These are phyloP conservation scores for Pachypanchax playfairii DNA, from an alignment of 2,113 vertebrate species.

Conservation along the genomic window DNA sequence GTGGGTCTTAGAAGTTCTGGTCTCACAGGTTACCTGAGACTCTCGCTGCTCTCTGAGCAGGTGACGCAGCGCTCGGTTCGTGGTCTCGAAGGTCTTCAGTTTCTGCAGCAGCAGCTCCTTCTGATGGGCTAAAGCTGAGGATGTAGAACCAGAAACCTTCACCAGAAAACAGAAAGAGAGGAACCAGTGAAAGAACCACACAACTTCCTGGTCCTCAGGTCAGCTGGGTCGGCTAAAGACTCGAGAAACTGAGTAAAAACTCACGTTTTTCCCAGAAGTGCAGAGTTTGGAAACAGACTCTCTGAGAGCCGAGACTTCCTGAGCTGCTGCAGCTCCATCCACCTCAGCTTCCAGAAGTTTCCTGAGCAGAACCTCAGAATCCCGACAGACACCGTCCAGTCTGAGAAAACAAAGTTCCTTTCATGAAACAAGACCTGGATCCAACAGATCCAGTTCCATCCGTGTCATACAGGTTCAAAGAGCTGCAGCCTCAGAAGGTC, in stretches of 20 bases:
- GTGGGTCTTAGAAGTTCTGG: too few relatives aligned
- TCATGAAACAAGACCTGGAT: too few relatives aligned
- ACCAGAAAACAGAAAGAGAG: conserved; percentile 49
- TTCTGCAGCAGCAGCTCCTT: conserved; percentile 91
- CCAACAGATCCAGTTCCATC: not conserved
- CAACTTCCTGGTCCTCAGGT: not conserved
- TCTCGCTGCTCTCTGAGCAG: conserved; percentile 86
- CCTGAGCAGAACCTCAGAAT: conserved; percentile 84
- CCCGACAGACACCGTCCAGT: conserved; percentile 77
- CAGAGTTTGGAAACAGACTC: conserved; percentile 82
- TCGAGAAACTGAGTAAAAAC: not conserved
- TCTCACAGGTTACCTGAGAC: conserved; percentile 78
- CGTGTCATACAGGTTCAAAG: too few relatives aligned
- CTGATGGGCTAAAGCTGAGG: conserved; percentile 81
- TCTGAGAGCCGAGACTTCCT: conserved; percentile 84
- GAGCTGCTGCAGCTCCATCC: conserved; percentile 86
- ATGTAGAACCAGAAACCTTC: conserved; percentile 82
- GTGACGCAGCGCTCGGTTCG: conserved; percentile 85
- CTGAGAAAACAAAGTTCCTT: too few relatives aligned
- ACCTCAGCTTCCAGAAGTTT: conserved; percentile 87
- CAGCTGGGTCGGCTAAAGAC: not conserved
- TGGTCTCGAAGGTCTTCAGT: conserved; percentile 88
- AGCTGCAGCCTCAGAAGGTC: too few relatives aligned
- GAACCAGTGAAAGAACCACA: too few relatives aligned
- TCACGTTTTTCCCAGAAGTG: conserved; percentile 28